Percentiles rank a stretch among this genome's conserved stretches.
Conservation (phyloP, 2,113 vertebrate species). For the Clarias macrocephalus region DNA sequence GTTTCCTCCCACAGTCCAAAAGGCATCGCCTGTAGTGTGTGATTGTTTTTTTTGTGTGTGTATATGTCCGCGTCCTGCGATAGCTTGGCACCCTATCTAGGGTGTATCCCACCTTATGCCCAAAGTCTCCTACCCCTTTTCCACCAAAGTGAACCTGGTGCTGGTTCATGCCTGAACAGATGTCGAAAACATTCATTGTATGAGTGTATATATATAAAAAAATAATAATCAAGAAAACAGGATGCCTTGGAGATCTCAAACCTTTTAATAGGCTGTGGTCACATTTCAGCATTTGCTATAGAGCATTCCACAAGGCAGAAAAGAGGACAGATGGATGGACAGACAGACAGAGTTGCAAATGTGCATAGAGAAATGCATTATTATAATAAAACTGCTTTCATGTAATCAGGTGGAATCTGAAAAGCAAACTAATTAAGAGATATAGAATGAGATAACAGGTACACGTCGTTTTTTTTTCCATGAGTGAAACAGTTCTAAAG, state of each 20-base stretch:
- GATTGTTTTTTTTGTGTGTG: too few relatives aligned
- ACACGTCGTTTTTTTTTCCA: not conserved
- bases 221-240: not conserved
- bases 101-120: too few relatives aligned
- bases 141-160: too few relatives aligned
- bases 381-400: slow-evolving; percentile 33
- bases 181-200: not conserved
- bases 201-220: not conserved
- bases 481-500: slow-evolving; percentile 5
- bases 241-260: slow-evolving; percentile 29
- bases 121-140: too few relatives aligned
- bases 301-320: slow-evolving; percentile 33
- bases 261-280: slow-evolving; percentile 47
- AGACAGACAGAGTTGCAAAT: slow-evolving; percentile 29
- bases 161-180: too few relatives aligned
- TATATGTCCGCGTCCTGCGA: too few relatives aligned
- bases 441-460: slow-evolving; percentile 27
- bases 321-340: not conserved
- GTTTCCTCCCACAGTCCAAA: too few relatives aligned
- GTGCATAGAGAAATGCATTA: slow-evolving; percentile 33
- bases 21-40: too few relatives aligned
- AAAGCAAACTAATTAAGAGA: not conserved
- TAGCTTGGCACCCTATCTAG: too few relatives aligned
- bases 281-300: slow-evolving; percentile 38
- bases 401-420: slow-evolving; percentile 11